Evolutionary conservation across 2,113 vertebrate species (phyloP), one percentile per base, ranked within the genome.

Genomic region (Rallus limicola): DNA sequence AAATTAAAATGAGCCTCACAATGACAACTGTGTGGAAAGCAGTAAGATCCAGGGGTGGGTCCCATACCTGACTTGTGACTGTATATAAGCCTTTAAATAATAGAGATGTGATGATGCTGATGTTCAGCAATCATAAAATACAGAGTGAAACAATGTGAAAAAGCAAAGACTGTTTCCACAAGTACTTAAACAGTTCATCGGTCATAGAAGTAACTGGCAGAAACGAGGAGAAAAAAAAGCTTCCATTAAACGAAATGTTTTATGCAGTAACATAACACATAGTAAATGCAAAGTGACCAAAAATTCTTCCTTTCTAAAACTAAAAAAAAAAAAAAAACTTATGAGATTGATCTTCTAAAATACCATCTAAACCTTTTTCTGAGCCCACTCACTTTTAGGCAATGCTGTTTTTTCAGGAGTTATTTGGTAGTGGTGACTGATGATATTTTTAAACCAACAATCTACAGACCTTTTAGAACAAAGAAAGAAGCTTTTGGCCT

Each of bases 1-100:
- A 77, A 92, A 86, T 68, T 53, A 58, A 71, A 84, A 81, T 42
- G 10, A 93, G 52, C 68, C 74, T 93, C 64, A 33, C 11, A 46
- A 46, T 62, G 44, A 77, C 10, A 71, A 10, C 31, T 65, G 70
- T 2, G 2, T 7, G 46, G 85, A 48, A 70, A 68, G 74, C 34
- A 71, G 2, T 12, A 40, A 33, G 60, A 89, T 40, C n/a, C 65
- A 72, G 46, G 38, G 56, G n/a, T 63, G 75, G 55, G 80, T 71
- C 85, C 56, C 7, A 20, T 31, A n/a, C 38, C 63, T 82, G 64
- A 19, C 48, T 24, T 87, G 65, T 56, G n/a, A 36, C 28, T 56
- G 44, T 13, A 1, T 18, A 75, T 5, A 19, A 92, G 11, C 20
- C 68, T 92, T 33, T 6, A 28, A 53, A 17, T 10, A 59, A 62